phyloP scores from a whole-genome alignment of 2,888 invertebrate species.

The Tridacna crocea region DNA sequence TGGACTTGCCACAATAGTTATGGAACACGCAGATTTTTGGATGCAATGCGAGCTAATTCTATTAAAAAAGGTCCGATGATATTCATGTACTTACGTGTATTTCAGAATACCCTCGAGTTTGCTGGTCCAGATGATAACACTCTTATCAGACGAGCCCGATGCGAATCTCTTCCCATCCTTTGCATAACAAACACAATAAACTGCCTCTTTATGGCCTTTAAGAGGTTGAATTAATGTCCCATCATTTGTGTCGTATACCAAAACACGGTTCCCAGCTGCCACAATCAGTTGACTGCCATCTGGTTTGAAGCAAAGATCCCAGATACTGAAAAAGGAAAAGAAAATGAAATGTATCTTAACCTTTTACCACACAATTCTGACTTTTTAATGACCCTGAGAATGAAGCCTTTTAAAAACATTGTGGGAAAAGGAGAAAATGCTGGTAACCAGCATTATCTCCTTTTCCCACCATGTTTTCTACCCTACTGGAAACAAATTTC shows the following conservation, averaged over 20 bases:
- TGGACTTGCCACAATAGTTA: too few species aligned
- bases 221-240: slow-evolving; percentile 95
- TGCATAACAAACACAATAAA: slow-evolving; percentile 96
- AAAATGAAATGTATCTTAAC: neutral
- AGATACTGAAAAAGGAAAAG: slow-evolving; percentile 88
- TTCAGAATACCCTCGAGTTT: slow-evolving; percentile 97
- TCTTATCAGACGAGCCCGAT: slow-evolving; percentile 98
- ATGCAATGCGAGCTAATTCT: too few species aligned
- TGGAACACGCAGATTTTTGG: too few species aligned
- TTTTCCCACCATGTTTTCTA: too few species aligned
- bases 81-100: slow-evolving; percentile 90
- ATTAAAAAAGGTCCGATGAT: too few species aligned
- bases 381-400: too few species aligned
- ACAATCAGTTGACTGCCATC: slow-evolving; percentile 97
- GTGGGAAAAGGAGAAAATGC: too few species aligned
- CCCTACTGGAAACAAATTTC: too few species aligned
- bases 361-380: too few species aligned
- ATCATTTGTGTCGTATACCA: slow-evolving; percentile 96
- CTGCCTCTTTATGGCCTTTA: slow-evolving; percentile 97
- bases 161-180: slow-evolving; percentile 98
- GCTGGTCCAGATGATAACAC: slow-evolving; percentile 98
- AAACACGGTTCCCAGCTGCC: slow-evolving; percentile 96
- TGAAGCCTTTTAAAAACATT: too few species aligned
- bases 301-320: slow-evolving; percentile 97
- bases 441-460: too few species aligned